Base-by-base conservation (phyloP, 2,888 invertebrate species). In the Melieria crassipennis region DNA sequence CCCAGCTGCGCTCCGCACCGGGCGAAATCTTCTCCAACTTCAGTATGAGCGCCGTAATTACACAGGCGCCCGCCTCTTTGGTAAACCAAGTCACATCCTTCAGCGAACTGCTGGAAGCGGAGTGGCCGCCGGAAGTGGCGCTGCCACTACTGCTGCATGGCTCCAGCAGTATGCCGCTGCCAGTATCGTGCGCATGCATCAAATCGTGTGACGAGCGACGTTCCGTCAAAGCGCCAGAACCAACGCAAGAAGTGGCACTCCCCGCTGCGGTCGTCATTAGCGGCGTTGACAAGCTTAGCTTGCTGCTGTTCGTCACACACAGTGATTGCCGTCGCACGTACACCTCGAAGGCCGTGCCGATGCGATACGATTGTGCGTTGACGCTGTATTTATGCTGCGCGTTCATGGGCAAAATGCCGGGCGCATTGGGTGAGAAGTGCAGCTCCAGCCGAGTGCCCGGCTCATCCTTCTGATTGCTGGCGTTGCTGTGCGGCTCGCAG, bases 21-120 rank as follows among this genome's bases (percentile, higher is more conserved):
- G 58, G 42, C 43, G 64, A 30, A 30, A 80, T 74, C 66, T 80
- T 80, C 52, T 85, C 85, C 65, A 86, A 73, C 75, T 85, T 86
- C 9, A 86, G 80, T 62, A 87, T 83, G 61, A 87, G 75, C 16
- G 86, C 87, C 43, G 84, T 87, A 60, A 87, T 82, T 42, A 86
- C 80, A 78, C 87, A 87, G 62, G 87, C 87, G 7, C 87, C 87
- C 2, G 86, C 86, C 75, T 87, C 87, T 76, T 87, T 87, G 47
- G 87, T 87, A 57, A 87, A 86, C 87, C 87, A 87, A 61, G 85
- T 84, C 66, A 84, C 80, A 76, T 85, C 84, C 70, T 84, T 84
- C n/a, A 85, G 75, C 47, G 82, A 76, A 61, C 82, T 78, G 4
- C 79, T 80, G 0, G 83, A 80, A 30, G 83, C 81, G 43, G 79